These are phyloP conservation scores for Neoascia interrupta DNA, from an alignment of 2,888 invertebrate species.

Conservation along the genomic window DNA sequence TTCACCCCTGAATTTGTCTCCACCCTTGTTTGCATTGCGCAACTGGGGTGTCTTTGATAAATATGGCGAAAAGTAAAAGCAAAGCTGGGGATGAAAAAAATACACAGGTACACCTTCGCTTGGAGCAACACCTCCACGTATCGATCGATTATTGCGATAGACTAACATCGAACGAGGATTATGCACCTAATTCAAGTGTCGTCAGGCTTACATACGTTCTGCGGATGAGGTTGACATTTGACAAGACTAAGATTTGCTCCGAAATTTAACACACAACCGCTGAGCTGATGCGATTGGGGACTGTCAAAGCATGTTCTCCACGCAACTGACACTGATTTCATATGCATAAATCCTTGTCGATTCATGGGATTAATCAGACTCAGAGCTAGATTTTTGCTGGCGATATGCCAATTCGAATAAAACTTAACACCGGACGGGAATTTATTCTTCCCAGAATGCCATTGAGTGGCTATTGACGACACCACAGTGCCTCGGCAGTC, in stretches of 20 bases:
- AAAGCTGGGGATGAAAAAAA: no score
- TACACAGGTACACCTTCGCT: conserved; percentile 9
- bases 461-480: no score
- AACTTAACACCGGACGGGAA: no score
- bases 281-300: no score
- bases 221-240: neutral
- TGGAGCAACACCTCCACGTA: neutral
- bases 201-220: conserved; percentile 1
- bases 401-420: no score
- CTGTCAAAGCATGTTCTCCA: no score
- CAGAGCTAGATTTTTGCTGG: no score
- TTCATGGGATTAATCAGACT: no score
- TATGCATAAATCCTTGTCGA: no score
- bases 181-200: conserved; percentile 9
- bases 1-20: conserved; percentile 26
- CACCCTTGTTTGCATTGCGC: conserved; percentile 27
- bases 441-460: no score
- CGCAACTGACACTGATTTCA: no score
- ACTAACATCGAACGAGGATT: conserved; percentile 12
- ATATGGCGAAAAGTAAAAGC: conserved; percentile 6
- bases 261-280: conserved; percentile 10
- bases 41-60: neutral
- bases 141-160: conserved; percentile 29
- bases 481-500: no score
- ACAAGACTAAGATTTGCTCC: conserved; percentile 5